Evolutionary conservation across 2,113 vertebrate species (phyloP), one percentile per base, ranked within the genome.

Genomic region (Shinisaurus crocodilurus): DNA sequence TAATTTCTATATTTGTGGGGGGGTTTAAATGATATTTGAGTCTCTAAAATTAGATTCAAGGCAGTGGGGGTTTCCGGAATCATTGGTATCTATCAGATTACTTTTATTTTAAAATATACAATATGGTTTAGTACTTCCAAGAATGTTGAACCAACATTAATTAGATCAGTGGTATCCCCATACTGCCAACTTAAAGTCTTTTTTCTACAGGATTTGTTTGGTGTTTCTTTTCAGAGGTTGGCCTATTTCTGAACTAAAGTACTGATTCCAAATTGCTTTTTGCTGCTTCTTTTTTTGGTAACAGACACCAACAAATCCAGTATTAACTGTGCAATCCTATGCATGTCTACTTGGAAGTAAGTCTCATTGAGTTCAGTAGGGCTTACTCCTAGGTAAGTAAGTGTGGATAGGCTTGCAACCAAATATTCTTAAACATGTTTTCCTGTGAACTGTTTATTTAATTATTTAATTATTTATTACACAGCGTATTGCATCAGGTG

Each of bases 401-500:
- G 54, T 54, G 7, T 20, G 8, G 23, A 6, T 7, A 76, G n/a
- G 12, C 15, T 40, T 18, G n/a, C 20, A 43, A 76, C 37, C 72
- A 23, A 45, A 72, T 72, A 63, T 48, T 40, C 74, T 77, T 34
- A 77, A 34, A 60, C 43, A 72, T 34, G 37, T n/a, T 65, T 79
- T 32, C 20, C 43, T 54, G 2, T 67, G 45, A 45, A 81, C 63
- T 70, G 1, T 45, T n/a, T n/a, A n/a, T n/a, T n/a, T n/a, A n/a
- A n/a, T n/a, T n/a, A n/a, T n/a, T n/a, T n/a, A n/a, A 25, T 88
- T 90, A 40, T 7, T 2, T 82, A 92, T 95, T 95, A 94, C 65
- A 91, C 92, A 99, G 99, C 98, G 96, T 50, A 99, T 99, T 95
- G 96, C 98, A 60, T 98, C 99, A 69, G 98, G 99, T 50, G 99